Evolutionary conservation across 2,113 vertebrate species (phyloP).

Genomic region (human (Homo sapiens)): DNA sequence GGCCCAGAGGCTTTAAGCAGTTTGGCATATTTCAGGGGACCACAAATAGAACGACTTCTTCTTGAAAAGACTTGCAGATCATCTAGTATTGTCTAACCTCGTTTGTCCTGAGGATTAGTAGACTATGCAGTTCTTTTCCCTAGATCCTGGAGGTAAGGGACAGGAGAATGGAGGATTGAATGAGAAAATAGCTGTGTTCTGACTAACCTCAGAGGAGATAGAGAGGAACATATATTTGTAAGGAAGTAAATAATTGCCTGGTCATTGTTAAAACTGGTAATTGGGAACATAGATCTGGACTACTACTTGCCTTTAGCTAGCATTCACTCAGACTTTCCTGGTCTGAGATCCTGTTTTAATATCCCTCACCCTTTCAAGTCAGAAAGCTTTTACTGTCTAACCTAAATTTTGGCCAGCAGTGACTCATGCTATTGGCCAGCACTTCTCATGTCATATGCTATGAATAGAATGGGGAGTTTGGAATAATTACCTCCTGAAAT

Average conservation of each 20-base stretch:
- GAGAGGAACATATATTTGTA: background rate
- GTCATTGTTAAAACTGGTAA: background rate
- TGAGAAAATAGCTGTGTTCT: background rate
- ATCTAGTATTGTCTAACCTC: conserved; percentile 3
- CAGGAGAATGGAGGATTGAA: background rate
- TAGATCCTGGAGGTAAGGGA: background rate
- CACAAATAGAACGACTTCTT: conserved; percentile 11
- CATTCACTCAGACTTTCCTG: background rate
- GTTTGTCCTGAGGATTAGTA: background rate
- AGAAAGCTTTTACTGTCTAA: background rate
- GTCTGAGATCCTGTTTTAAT: background rate
- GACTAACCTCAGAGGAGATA: background rate
- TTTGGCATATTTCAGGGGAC: background rate
- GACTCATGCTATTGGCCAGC: background rate
- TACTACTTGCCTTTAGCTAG: background rate
- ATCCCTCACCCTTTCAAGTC: background rate
- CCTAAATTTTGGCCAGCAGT: background rate
- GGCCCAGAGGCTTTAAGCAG: background rate
- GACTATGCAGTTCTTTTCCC: background rate
- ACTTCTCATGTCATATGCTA: background rate
- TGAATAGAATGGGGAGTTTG: background rate
- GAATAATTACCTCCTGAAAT: conserved; percentile 22
- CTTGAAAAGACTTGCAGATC: background rate
- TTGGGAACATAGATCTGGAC: background rate
- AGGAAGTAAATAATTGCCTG: background rate